Conservation (phyloP, 2,888 invertebrate genomes). For the Leptothorax acervorum region DNA sequence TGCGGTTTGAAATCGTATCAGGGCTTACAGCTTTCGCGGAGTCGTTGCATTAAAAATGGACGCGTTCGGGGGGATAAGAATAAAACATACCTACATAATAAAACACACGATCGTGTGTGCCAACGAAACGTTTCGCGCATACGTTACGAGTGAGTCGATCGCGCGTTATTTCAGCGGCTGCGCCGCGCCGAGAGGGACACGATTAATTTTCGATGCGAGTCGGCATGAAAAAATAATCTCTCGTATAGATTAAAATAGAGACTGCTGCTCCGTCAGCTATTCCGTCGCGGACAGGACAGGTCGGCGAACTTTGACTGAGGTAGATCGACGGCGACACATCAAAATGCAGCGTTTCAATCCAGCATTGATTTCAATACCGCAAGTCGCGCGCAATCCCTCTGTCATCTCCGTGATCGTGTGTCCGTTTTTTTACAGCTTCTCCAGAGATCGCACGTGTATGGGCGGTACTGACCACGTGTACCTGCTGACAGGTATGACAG, state of each 20-base stretch:
- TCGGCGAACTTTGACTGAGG: not conserved
- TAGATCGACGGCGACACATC: not conserved
- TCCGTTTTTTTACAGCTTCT: not conserved
- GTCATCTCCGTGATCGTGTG: not conserved
- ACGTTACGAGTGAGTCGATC: conserved; percentile 47
- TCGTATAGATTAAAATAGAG: conserved; percentile 28
- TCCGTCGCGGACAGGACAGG: not conserved
- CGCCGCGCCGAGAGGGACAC: not conserved
- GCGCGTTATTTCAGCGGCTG: conserved; percentile 23
- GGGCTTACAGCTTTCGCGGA: conserved; percentile 40
- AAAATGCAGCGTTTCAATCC: not conserved
- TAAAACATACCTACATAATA: conserved; percentile 49
- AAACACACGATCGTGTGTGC: conserved; percentile 34
- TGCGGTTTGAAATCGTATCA: conserved; percentile 40
- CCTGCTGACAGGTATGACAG: not conserved
- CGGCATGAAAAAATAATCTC: conserved; percentile 40
- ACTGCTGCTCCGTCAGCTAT: not conserved
- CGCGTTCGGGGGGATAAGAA: conserved; percentile 45
- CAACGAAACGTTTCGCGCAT: conserved; percentile 43
- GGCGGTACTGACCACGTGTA: conserved; percentile 35
- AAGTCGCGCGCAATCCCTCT: not conserved
- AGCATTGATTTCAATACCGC: conserved; percentile 30
- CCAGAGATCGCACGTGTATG: conserved; percentile 35
- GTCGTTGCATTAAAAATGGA: conserved; percentile 46
- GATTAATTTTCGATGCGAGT: conserved; percentile 44